These are phyloP conservation scores for Illadopsis cleaveri DNA, from an alignment of 2,113 vertebrate genomes.

Conservation along the genomic window DNA sequence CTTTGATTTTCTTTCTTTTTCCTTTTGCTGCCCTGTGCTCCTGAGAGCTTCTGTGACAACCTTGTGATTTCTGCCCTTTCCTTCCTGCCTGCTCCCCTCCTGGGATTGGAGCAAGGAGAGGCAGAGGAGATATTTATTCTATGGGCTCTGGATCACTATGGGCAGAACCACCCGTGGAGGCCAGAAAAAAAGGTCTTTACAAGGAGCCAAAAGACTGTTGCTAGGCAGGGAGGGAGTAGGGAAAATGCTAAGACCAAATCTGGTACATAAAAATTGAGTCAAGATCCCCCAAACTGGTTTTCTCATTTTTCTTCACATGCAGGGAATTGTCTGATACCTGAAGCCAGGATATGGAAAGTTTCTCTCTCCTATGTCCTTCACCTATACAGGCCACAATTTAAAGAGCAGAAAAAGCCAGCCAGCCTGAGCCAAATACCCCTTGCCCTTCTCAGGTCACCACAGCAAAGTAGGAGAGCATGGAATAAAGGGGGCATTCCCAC, in stretches of 20 bases:
- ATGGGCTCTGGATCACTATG: rapidly evolving
- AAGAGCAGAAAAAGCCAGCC: not conserved
- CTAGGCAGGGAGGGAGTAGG: not conserved
- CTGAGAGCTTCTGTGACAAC: not conserved
- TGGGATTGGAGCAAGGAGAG: not conserved
- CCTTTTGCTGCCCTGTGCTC: not conserved
- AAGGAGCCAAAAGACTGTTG: not conserved
- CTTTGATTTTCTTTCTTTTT: not conserved
- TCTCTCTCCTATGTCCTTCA: not conserved
- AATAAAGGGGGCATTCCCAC: not conserved
- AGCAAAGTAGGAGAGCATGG: not conserved
- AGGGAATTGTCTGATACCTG: not conserved
- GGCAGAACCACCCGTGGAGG: not conserved
- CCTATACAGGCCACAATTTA: not conserved
- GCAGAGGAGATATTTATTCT: not conserved
- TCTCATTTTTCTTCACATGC: not conserved
- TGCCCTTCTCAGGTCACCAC: not conserved
- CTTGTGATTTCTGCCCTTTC: not conserved
- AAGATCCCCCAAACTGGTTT: not conserved
- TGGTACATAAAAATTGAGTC: not conserved
- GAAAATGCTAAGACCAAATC: not conserved
- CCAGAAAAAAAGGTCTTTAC: not conserved
- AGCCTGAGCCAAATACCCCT: not conserved
- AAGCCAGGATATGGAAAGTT: not conserved
- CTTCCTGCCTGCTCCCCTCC: not conserved